Percentiles rank a stretch among this genome's conserved stretches.
phyloP scores from a whole-genome alignment of 2,797 vertebrate species.

The Fratercula arctica region DNA sequence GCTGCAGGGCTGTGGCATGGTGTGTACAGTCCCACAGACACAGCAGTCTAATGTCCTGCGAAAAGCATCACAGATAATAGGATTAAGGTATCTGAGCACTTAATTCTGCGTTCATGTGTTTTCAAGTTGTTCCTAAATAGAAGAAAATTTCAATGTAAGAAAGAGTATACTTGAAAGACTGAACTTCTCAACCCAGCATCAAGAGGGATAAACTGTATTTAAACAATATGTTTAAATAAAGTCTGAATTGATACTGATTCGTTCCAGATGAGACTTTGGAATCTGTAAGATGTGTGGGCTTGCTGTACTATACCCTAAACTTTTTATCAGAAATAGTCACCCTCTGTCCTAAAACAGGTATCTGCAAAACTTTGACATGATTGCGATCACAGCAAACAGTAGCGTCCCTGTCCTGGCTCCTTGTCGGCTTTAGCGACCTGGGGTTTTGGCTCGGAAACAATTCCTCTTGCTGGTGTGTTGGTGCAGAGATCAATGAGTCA shows the following conservation, averaged over 20 bases:
- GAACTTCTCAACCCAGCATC: constrained; percentile 62
- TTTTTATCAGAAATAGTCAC: background rate
- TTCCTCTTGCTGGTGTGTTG: background rate
- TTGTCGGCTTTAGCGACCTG: background rate
- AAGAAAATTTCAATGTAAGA: constrained; percentile 1
- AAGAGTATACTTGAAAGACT: constrained; percentile 28
- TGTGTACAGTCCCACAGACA: background rate
- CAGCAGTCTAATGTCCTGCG: background rate
- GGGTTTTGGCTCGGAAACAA: background rate
- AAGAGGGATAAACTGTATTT: constrained; percentile 65
- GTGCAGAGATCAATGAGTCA: background rate
- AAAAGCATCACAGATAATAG: background rate
- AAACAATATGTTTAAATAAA: constrained; percentile 69
- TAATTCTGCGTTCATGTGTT: background rate
- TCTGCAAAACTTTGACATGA: background rate
- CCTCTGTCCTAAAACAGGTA: background rate
- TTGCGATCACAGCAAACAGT: background rate
- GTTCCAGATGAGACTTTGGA: constrained; percentile 59
- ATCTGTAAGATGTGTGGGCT: constrained; percentile 26
- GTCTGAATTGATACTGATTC: constrained; percentile 56
- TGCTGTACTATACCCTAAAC: background rate
- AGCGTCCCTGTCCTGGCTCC: background rate
- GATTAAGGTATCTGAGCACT: constrained; percentile 1
- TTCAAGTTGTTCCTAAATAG: constrained; percentile 16
- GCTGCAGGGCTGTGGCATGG: background rate